Base-by-base conservation (phyloP, 1,140 invertebrate genomes). In the Hylaeus anthracinus region DNA sequence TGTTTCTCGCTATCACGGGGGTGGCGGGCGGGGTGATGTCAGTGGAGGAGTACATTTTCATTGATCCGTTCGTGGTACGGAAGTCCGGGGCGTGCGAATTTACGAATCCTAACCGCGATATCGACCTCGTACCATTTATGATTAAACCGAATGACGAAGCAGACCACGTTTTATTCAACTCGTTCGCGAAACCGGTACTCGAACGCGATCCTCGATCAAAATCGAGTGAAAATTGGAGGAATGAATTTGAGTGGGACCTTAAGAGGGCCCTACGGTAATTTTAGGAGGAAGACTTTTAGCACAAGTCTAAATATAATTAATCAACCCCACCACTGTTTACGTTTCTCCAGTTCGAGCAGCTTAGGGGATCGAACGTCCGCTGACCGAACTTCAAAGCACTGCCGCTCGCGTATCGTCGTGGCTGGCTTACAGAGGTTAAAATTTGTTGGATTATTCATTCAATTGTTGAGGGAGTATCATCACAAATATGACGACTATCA, bases 1-100 rank as follows among this genome's bases (percentile, higher is more conserved):
- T 86, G 88, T 88, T 86, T 84, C 60, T 77, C 81, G 82, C 60
- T 61, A 66, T 81, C 66, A 82, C 69, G 83, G 70, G 84, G 78
- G 83, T 78, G 87, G 87, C 82, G 79, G 87, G 86, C 70, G 84
- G 66, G 82, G 87, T 72, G 84, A 79, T 56, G 67, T 72, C 43
- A 65, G 58, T 81, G 86, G 88, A 88, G 88, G 90, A 90, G 88
- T 90, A 89, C 82, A 90, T 90, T 92, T 92, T 93, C 92, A 93
- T 93, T 93, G 92, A 93, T 93, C 92, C 92, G 82, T 90, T 65
- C 64, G 64, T 73, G 86, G 72, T 58, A 86, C 85, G 82, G 85
- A 79, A 79, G 85, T 63, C 56, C 61, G 72, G 76, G 67, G 82
- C 73, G 76, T 76, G 75, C 74, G 84, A 75, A 86, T 78, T 87